Percentiles rank a stretch among this genome's conserved stretches.
These are phyloP conservation scores for Polietes domitor DNA, from an alignment of 2,888 invertebrate genomes.

Conservation along the genomic window DNA sequence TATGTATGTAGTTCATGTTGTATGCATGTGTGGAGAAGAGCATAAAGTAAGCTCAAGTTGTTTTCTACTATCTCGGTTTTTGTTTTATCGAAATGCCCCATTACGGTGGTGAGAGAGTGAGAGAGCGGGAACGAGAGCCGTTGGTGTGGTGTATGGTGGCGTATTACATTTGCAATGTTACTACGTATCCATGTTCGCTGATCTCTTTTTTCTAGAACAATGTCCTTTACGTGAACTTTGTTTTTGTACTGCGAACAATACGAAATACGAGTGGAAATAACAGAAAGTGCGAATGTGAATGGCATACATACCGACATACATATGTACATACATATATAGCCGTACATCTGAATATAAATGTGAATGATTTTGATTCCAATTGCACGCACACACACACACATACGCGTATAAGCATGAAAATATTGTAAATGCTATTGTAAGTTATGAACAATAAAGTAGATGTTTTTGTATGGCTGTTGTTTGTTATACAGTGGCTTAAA, in stretches of 20 bases:
- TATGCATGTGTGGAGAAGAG: background rate
- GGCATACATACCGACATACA: background rate
- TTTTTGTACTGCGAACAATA: constrained; percentile 29
- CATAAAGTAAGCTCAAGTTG: too few species aligned
- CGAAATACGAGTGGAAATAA: background rate
- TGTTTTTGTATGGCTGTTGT: background rate
- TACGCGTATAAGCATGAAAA: background rate
- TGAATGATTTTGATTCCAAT: background rate
- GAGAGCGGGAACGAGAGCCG: background rate
- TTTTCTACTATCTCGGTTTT: too few species aligned
- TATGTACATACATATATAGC: background rate
- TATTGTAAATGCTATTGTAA: constrained; percentile 3
- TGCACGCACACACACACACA: background rate
- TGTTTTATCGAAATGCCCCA: too few species aligned
- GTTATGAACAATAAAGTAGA: background rate
- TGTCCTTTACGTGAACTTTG: constrained; percentile 50
- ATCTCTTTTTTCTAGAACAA: constrained; percentile 43
- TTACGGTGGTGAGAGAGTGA: too few species aligned
- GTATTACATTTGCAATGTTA: constrained; percentile 8
- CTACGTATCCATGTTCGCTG: constrained; percentile 10
- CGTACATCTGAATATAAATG: background rate
- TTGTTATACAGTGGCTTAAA: too few species aligned
- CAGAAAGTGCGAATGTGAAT: background rate
- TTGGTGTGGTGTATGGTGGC: too few species aligned
- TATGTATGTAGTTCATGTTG: background rate